phyloP scores from a whole-genome alignment of 1,140 invertebrate genomes.

The Nasonia longicornis region DNA sequence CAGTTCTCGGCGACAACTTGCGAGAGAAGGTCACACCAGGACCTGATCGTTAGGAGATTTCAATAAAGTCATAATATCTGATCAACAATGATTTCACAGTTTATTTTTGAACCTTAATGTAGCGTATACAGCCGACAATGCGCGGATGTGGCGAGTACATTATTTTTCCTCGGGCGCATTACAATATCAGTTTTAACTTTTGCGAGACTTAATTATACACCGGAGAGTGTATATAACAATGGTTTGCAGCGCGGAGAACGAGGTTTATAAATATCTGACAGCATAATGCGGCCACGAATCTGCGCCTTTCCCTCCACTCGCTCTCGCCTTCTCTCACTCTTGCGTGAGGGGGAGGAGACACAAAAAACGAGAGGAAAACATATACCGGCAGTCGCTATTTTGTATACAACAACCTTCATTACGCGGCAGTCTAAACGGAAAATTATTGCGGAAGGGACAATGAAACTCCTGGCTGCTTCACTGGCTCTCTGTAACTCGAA shows the following conservation, averaged over 20 bases:
- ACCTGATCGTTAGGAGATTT: no score
- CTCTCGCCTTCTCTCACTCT: no score
- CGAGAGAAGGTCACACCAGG: no score
- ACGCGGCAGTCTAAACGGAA: background rate
- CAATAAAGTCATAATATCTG: no score
- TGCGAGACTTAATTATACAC: constrained; percentile 20
- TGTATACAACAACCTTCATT: constrained; percentile 26
- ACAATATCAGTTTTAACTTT: constrained; percentile 22
- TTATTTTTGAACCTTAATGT: background rate
- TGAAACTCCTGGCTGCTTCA: constrained; percentile 1
- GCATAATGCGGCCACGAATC: background rate
- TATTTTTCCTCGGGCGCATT: constrained; percentile 8
- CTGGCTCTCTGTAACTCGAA: background rate
- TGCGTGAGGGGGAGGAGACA: background rate
- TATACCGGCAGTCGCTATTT: background rate
- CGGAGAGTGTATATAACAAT: no score
- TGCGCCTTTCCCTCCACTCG: background rate
- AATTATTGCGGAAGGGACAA: constrained; percentile 9
- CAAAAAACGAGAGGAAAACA: constrained; percentile 13
- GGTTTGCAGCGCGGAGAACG: background rate
- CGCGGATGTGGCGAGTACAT: no score
- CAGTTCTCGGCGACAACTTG: no score
- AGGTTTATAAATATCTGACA: background rate
- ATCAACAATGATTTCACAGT: no score
- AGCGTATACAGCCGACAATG: no score